phyloP scores from a whole-genome alignment of 2,888 invertebrate species.

The Willowsia nigromaculata region DNA sequence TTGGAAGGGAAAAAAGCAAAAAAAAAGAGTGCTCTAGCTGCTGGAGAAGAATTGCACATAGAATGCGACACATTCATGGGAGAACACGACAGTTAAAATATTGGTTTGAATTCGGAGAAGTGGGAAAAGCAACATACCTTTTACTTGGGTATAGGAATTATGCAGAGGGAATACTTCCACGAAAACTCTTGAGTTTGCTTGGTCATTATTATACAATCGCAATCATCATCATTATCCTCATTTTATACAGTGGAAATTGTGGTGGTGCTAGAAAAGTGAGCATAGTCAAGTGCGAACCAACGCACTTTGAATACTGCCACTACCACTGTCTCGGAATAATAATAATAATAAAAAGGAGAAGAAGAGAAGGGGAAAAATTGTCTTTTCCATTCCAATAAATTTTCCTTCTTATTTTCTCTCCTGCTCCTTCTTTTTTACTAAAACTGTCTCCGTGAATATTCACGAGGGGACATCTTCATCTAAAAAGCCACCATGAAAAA shows the following conservation, averaged over 20 bases:
- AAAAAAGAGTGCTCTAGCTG: not conserved
- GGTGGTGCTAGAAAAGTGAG: not conserved
- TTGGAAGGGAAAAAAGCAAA: not conserved
- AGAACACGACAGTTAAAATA: constrained; percentile 67
- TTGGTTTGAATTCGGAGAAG: constrained; percentile 56
- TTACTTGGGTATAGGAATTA: not conserved
- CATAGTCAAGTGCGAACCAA: constrained; percentile 30
- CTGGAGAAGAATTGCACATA: not conserved
- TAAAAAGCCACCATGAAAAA: constrained; percentile 40
- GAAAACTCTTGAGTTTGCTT: not conserved
- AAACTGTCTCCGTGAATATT: constrained; percentile 64
- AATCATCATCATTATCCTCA: constrained; percentile 44
- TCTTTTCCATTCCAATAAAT: constrained; percentile 70
- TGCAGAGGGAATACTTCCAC: not conserved
- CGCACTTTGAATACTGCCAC: constrained; percentile 25
- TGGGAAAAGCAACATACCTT: not conserved
- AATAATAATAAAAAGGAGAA: not conserved
- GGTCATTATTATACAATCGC: constrained; percentile 55
- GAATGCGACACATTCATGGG: not conserved
- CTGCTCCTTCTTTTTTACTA: not conserved
- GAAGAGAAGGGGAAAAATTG: constrained; percentile 69
- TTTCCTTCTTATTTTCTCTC: constrained; percentile 64
- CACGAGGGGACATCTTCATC: constrained; percentile 66
- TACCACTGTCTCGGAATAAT: not conserved
- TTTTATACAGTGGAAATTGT: constrained; percentile 2